phyloP scores from a whole-genome alignment of 2,888 invertebrate species.

The Stegophylla sp. region DNA sequence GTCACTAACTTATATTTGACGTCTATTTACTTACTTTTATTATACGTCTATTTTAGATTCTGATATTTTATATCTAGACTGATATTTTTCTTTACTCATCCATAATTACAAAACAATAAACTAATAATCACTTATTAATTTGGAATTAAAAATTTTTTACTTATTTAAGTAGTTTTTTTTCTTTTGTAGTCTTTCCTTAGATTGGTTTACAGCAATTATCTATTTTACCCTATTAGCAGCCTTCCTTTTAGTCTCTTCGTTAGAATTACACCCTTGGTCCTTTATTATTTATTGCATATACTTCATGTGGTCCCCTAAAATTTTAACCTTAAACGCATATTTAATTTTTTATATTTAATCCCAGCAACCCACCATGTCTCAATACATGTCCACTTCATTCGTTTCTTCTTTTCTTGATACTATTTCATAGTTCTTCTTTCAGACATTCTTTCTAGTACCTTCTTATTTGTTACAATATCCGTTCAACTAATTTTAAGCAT shows the following conservation, averaged over 20 bases:
- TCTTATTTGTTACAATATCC: not conserved
- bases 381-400: not conserved
- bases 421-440: not conserved
- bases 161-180: no score
- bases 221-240: not conserved
- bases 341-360: not conserved
- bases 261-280: not conserved
- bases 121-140: no score
- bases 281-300: not conserved
- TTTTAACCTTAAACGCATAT: not conserved
- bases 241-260: not conserved
- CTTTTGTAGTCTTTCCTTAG: not conserved
- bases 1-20: no score
- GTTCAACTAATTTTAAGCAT: not conserved
- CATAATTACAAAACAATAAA: no score
- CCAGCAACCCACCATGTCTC: no score
- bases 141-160: no score
- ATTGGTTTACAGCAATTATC: not conserved
- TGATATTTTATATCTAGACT: no score
- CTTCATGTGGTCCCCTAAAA: not conserved
- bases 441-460: not conserved
- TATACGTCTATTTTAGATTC: no score
- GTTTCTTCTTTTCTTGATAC: conserved; percentile 7
- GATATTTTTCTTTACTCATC: no score
- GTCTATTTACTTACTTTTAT: no score